These are phyloP conservation scores for Cecropterus lyciades DNA, from an alignment of 1,140 invertebrate genomes.

Conservation along the genomic window DNA sequence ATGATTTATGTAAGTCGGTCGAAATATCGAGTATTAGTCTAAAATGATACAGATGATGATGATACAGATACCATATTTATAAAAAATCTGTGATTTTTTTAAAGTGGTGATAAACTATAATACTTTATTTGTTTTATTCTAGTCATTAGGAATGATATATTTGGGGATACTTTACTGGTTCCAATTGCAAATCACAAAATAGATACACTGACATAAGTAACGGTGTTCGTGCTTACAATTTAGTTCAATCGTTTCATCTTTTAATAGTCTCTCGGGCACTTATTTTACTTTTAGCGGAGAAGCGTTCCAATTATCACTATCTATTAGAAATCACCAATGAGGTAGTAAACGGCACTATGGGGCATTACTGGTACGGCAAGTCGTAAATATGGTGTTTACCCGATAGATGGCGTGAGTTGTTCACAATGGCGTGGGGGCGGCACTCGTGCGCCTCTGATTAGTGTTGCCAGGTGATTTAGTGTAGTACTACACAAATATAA, in stretches of 20 bases:
- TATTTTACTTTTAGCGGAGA: conserved; percentile 38
- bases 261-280: conserved; percentile 18
- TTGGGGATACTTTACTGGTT: too few species aligned
- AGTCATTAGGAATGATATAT: too few species aligned
- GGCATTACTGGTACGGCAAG: conserved; percentile 46
- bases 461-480: conserved; percentile 25
- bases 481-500: too few species aligned
- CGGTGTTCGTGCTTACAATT: conserved; percentile 26
- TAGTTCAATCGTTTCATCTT: conserved; percentile 21
- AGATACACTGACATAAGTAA: conserved; percentile 10
- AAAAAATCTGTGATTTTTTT: too few species aligned
- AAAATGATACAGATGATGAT: too few species aligned
- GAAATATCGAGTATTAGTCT: too few species aligned
- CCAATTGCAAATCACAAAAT: conserved; percentile 12
- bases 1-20: too few species aligned
- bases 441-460: conserved; percentile 24
- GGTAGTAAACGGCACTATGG: conserved; percentile 45
- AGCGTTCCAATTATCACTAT: conserved; percentile 48
- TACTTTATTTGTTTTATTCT: too few species aligned
- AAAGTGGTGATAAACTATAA: too few species aligned
- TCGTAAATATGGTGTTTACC: conserved; percentile 45
- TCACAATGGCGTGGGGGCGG: conserved; percentile 60
- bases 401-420: conserved; percentile 53
- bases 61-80: too few species aligned
- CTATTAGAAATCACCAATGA: conserved; percentile 52